Evolutionary conservation across 2,113 vertebrate genomes (phyloP).

Genomic region (Crotalus horridus): DNA sequence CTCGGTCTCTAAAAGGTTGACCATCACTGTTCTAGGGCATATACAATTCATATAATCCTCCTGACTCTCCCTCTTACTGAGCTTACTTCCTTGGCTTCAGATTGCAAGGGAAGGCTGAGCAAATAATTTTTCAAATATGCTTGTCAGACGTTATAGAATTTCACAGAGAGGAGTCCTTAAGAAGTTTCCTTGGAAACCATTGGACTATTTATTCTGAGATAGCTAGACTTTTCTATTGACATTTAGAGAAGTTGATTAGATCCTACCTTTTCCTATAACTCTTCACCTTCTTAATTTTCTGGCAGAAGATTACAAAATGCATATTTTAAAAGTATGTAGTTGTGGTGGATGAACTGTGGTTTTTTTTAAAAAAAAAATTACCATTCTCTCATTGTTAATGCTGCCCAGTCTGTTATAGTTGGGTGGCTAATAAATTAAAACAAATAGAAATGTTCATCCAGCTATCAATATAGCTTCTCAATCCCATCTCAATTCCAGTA

Average conservation of each 20-base stretch:
- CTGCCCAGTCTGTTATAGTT: no score
- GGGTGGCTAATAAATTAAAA: no score
- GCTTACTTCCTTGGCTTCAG: neutral
- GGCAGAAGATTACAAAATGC: neutral
- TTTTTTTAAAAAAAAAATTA: neutral
- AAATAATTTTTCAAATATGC: neutral
- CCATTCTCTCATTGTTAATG: neutral
- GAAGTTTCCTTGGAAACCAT: neutral
- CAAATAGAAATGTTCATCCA: no score
- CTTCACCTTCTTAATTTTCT: neutral
- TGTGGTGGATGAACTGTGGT: neutral
- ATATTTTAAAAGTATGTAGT: neutral
- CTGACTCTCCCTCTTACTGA: no score
- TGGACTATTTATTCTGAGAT: neutral
- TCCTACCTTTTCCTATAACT: neutral
- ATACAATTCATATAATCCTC: neutral
- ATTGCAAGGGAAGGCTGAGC: neutral
- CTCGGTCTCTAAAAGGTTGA: no score
- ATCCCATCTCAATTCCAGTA: neutral
- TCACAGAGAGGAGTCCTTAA: neutral
- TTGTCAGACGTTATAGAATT: neutral
- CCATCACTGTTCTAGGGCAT: neutral
- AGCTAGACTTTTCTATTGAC: neutral
- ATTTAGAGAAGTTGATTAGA: neutral
- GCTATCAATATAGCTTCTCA: neutral